phyloP scores from a whole-genome alignment of 2,888 invertebrate genomes.

The Xestia c-nigrum region DNA sequence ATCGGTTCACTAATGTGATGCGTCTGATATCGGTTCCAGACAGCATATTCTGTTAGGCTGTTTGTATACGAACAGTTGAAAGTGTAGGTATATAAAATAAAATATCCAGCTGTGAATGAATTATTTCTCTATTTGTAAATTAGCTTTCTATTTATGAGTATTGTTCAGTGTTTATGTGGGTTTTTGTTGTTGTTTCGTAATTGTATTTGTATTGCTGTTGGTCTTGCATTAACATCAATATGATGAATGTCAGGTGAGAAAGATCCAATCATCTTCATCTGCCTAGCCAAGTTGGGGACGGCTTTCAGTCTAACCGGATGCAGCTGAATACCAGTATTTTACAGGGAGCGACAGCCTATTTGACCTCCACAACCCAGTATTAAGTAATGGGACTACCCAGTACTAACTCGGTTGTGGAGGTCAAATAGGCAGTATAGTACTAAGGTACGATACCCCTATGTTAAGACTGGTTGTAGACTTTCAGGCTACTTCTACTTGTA shows the following conservation, averaged over 20 bases:
- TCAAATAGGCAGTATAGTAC: no score
- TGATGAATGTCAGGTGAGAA: background rate
- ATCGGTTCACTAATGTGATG: background rate
- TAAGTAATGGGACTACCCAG: no score
- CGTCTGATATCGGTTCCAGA: background rate
- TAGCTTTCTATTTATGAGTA: slow-evolving; percentile 37
- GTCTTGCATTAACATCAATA: background rate
- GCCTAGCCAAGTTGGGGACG: no score
- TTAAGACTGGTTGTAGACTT: no score
- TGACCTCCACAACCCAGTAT: no score
- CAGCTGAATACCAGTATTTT: no score
- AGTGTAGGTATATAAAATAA: slow-evolving; percentile 7
- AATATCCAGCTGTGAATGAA: slow-evolving; percentile 52
- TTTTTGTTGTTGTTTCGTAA: slow-evolving; percentile 1
- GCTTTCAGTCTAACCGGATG: no score
- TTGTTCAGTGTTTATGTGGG: slow-evolving; percentile 28
- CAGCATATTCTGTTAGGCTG: slow-evolving; percentile 26
- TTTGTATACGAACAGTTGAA: slow-evolving; percentile 7
- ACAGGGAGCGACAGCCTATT: no score
- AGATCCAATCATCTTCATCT: background rate
- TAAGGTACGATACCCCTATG: no score
- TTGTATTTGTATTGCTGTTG: background rate
- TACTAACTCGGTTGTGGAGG: no score
- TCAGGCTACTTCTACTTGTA: no score
- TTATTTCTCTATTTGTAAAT: slow-evolving; percentile 55